Percentiles rank a stretch among this genome's conserved stretches.
Evolutionary conservation across 1,140 invertebrate genomes (phyloP).

Genomic region (Anadara kagoshimensis): DNA sequence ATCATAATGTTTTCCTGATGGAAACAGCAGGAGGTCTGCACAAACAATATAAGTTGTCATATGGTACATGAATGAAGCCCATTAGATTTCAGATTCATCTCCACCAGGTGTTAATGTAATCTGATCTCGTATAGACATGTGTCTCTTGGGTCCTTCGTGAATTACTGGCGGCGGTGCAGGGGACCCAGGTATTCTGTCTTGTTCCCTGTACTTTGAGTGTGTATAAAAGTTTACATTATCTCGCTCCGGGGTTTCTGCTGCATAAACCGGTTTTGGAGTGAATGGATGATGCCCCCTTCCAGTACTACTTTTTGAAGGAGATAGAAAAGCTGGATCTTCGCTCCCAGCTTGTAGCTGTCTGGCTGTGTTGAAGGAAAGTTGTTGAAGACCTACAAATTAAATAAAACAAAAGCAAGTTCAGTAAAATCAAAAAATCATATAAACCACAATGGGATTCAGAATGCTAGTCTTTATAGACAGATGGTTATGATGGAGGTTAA

Average conservation of each 20-base stretch:
- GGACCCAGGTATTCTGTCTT: conserved; percentile 1
- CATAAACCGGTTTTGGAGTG: conserved; percentile 21
- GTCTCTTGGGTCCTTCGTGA: conserved; percentile 17
- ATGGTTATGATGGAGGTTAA: no score
- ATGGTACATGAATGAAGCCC: no score
- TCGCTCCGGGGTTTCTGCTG: conserved; percentile 34
- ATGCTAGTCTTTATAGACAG: no score
- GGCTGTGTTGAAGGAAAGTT: conserved; percentile 40
- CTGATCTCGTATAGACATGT: conserved; percentile 25
- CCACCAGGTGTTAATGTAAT: conserved; percentile 25
- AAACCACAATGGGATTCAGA: no score
- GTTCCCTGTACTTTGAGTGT: conserved; percentile 10
- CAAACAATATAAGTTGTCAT: no score
- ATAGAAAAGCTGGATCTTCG: conserved; percentile 43
- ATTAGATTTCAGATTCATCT: conserved; percentile 2
- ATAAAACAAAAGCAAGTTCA: no score
- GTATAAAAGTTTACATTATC: conserved; percentile 39
- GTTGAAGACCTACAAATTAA: conserved; percentile 20
- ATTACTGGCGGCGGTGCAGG: conserved; percentile 20
- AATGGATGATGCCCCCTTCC: neutral
- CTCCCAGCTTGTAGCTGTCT: conserved; percentile 9
- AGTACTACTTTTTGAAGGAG: conserved; percentile 38
- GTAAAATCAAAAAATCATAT: no score
- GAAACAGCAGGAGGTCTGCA: no score
- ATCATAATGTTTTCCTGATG: no score